A percentile compares a stretch with the other conserved stretches of the same genome.
These are phyloP conservation scores for Macrophya alboannulata DNA, from an alignment of 2,888 invertebrate species.

Conservation along the genomic window DNA sequence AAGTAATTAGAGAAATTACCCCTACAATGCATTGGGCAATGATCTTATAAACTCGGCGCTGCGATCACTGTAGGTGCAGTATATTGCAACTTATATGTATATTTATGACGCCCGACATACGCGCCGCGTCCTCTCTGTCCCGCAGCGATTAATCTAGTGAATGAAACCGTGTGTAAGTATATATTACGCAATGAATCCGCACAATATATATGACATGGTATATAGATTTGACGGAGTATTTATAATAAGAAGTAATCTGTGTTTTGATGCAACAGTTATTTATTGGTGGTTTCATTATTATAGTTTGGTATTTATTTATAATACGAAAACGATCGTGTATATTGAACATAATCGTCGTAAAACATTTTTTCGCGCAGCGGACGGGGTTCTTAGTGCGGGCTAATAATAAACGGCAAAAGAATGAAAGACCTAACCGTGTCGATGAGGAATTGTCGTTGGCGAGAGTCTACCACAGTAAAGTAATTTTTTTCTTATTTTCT, in stretches of 20 bases:
- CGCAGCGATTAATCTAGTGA: conserved; percentile 23
- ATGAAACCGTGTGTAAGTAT: conserved; percentile 14
- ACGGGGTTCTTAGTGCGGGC: background rate
- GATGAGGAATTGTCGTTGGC: background rate
- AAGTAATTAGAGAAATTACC: background rate
- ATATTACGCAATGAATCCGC: background rate
- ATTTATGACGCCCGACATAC: background rate
- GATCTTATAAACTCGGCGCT: background rate
- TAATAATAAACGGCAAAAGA: conserved; percentile 13
- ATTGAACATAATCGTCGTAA: background rate
- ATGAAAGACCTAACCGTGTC: conserved; percentile 15
- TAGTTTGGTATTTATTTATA: background rate
- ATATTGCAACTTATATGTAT: background rate
- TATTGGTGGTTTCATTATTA: too few relatives aligned
- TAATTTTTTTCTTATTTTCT: background rate
- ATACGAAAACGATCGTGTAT: background rate
- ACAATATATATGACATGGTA: background rate
- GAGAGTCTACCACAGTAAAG: background rate
- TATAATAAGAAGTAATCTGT: background rate
- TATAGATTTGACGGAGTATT: background rate
- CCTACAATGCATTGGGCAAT: background rate
- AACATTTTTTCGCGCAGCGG: background rate
- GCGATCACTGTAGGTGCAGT: background rate
- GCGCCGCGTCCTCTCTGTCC: background rate
- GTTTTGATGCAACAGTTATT: background rate